Base-by-base conservation (phyloP, 2,113 vertebrate species). In the Melanerpes aurifrons region DNA sequence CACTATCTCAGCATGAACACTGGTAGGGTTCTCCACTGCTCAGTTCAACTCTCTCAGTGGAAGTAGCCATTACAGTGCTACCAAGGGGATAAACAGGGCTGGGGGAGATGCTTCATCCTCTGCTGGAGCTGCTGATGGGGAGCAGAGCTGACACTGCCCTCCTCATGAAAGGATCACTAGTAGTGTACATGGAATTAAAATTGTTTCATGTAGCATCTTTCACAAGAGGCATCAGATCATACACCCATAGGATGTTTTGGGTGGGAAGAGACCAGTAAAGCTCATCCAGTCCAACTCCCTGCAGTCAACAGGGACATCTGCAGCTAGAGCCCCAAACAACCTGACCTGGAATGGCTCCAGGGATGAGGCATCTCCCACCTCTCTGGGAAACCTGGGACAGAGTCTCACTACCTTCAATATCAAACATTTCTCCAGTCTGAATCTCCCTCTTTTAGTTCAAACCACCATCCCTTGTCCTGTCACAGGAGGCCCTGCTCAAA, bases 121-220 rank as follows among this genome's bases (percentile, higher is more conserved):
- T 1, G 0, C 2, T 4, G 9, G 0, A 11, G 9, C 77, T 25
- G 32, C 15, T 21, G 68, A 45, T 26, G 1, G 12, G 75, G 45
- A 31, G 43, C 25, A 4, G 31, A 45, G 61, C 12, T 45, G 71
- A 16, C 71, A 40, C 2, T 1, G 15, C 17, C 22, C 31, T 20
- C 18, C 57, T 37, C 29, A 17, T 25, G 66, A 70, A 59, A 31
- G 53, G 59, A 7, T 25, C 22, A 9, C 68, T 53, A 35, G 22
- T 12, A 63, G 48, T 2, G 4, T 6, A 0, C 0, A 11, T 17
- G 79, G 28, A 78, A 62, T n/a, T 25, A 14, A 25, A 50, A 37
- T 1, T 20, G 19, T 43, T 53, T 24, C 13, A 28, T 2, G 11
- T 7, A 63, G 62, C 48, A 59, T 54, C 12, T 32, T 24, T 61